Evolutionary conservation across 2,797 vertebrate genomes (phyloP), one percentile per base, ranked within the genome.

Genomic region (Tamandua tetradactyla): DNA sequence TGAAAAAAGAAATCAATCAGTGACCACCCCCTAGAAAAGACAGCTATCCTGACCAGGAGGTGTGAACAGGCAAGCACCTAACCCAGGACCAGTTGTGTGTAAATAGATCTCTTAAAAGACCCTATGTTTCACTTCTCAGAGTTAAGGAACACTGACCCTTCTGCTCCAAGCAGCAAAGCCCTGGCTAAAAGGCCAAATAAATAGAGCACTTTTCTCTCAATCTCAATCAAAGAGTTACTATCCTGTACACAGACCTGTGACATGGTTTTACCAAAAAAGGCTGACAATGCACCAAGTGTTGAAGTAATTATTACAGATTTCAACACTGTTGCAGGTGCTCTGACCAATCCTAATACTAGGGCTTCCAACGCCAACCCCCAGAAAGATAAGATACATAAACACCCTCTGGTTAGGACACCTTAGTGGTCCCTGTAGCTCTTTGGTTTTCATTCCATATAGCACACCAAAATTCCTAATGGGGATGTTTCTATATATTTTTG

Each of bases 251-350:
- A 68, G 68, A 37, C 20, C 57, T 89, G 44, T 52, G 76, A 6
- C 42, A 82, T 0, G 0, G 61, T 62, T 9, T 93, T 25, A 93
- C 4, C 23, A 84, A 95, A 93, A 55, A 94, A 42, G 0, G 44
- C 87, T 81, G 40, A 17, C 5, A 90, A 94, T 83, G 71, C 9
- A 3, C 68, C 78, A 87, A 85, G 23, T 96, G 94, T 76, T 87
- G 95, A 97, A 98, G 97, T 93, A 93, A 71, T 11, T 82, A 85
- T 37, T 10, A 71, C 27, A 3, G 89, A 97, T 96, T 98, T 97
- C 96, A 95, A 97, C 96, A 97, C 87, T 14, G 27, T 66, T 42
- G 32, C 20, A 96, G 87, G 80, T 85, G 4, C 47, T 76, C 44
- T 80, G 57, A 96, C 80, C 75, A 94, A 86, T 47, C 37, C 86